phyloP scores from a whole-genome alignment of 2,888 invertebrate species.

The Ophioninae sp. region DNA sequence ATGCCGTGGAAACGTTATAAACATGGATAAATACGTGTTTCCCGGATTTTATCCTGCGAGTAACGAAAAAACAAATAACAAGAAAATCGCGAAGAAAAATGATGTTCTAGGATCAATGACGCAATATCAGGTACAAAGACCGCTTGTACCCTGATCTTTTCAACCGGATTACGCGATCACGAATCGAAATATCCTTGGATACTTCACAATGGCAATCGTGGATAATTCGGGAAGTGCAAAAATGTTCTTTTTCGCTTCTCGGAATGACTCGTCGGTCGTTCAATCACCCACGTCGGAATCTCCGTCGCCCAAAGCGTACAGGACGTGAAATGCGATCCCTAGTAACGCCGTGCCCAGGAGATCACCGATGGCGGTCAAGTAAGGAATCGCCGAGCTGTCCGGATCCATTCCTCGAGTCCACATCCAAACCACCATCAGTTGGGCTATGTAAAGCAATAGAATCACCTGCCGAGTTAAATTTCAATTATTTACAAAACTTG shows the following conservation, averaged over 20 bases:
- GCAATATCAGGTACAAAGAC: slow-evolving; percentile 41
- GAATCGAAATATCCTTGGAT: neutral
- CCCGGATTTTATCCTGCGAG: neutral
- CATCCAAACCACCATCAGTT: slow-evolving; percentile 91
- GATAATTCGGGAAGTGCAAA: neutral
- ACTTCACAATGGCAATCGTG: neutral
- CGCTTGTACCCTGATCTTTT: slow-evolving; percentile 24
- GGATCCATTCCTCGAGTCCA: slow-evolving; percentile 92
- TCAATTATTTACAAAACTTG: neutral
- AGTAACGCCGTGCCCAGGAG: slow-evolving; percentile 91
- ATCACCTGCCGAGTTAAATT: slow-evolving; percentile 82
- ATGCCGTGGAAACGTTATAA: slow-evolving; percentile 20
- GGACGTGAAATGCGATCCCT: slow-evolving; percentile 88
- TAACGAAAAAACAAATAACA: slow-evolving; percentile 38
- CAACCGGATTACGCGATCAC: slow-evolving; percentile 7
- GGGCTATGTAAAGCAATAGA: slow-evolving; percentile 89
- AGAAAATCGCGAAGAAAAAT: slow-evolving; percentile 4
- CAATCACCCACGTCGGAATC: slow-evolving; percentile 89
- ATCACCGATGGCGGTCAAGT: slow-evolving; percentile 94
- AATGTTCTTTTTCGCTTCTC: slow-evolving; percentile 10
- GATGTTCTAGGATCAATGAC: slow-evolving; percentile 40
- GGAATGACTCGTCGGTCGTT: slow-evolving; percentile 57
- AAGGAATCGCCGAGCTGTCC: slow-evolving; percentile 95
- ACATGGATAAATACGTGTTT: slow-evolving; percentile 7
- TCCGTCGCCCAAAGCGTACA: slow-evolving; percentile 88